These are phyloP conservation scores for Cherax destructor DNA, from an alignment of 1,140 invertebrate genomes.

Conservation along the genomic window DNA sequence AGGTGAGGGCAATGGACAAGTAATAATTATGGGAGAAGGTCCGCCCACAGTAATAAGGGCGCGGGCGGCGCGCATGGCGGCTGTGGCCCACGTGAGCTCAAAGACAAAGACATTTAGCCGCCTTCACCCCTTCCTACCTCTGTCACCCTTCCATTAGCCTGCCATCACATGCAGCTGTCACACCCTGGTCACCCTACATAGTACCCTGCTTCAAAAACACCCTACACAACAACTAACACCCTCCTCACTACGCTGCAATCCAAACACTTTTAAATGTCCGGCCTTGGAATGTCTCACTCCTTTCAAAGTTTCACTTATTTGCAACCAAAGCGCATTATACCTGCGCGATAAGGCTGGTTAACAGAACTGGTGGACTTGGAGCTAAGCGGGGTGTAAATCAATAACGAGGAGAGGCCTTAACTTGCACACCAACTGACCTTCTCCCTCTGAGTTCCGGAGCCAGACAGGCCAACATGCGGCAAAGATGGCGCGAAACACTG, in stretches of 20 bases:
- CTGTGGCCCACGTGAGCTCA: constrained; percentile 37
- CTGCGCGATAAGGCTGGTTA: no score
- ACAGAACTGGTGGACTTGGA: background rate
- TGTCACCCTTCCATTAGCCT: no score
- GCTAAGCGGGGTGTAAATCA: constrained; percentile 34
- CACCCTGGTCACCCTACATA: no score
- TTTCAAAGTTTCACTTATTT: background rate
- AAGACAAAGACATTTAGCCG: constrained; percentile 22
- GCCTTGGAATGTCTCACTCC: constrained; percentile 29
- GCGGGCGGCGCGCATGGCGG: constrained; percentile 43
- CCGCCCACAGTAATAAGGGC: background rate
- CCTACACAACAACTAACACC: constrained; percentile 45
- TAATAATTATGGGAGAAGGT: no score
- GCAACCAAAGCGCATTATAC: background rate
- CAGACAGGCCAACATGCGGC: constrained; percentile 68
- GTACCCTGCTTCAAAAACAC: no score
- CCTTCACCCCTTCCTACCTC: background rate
- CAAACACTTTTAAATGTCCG: constrained; percentile 27
- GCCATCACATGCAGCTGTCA: background rate
- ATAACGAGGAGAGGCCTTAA: constrained; percentile 11
- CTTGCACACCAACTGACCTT: constrained; percentile 39
- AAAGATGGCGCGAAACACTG: constrained; percentile 68
- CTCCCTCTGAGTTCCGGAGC: constrained; percentile 56
- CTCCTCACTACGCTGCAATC: constrained; percentile 24
- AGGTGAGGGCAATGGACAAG: no score